A percentile compares a stretch with the other conserved stretches of the same genome.
phyloP scores from a whole-genome alignment of 1,140 invertebrate species.

The Trichogramma pretiosum region DNA sequence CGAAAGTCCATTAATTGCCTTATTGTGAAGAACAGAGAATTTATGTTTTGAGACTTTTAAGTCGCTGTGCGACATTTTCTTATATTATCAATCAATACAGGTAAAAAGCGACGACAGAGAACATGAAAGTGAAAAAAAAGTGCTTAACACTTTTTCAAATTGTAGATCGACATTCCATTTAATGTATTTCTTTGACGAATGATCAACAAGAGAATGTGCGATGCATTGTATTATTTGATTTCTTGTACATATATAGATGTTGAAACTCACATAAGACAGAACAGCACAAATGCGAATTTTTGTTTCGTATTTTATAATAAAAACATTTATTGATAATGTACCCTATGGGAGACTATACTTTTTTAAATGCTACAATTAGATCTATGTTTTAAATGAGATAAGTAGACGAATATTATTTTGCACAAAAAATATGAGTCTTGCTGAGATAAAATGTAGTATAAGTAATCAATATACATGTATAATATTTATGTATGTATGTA shows the following conservation, averaged over 20 bases:
- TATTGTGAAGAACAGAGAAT: slow-evolving; percentile 16
- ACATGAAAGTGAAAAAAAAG: not conserved
- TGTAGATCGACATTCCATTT: slow-evolving; percentile 19
- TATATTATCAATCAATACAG: too few species aligned
- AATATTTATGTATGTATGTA: slow-evolving; percentile 32
- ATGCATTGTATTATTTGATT: slow-evolving; percentile 15
- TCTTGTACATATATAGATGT: slow-evolving; percentile 16
- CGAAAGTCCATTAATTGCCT: slow-evolving; percentile 20
- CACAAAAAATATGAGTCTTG: slow-evolving; percentile 24
- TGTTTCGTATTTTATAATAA: slow-evolving; percentile 15
- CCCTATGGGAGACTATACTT: slow-evolving; percentile 18
- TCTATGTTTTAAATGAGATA: slow-evolving; percentile 11
- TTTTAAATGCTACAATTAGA: slow-evolving; percentile 17
- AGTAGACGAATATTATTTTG: slow-evolving; percentile 20
- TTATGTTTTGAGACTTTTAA: slow-evolving; percentile 18
- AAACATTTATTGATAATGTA: slow-evolving; percentile 18
- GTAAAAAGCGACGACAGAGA: too few species aligned
- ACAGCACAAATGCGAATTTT: slow-evolving; percentile 19
- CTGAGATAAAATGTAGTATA: slow-evolving; percentile 14
- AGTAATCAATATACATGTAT: slow-evolving; percentile 24
- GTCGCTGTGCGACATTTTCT: slow-evolving; percentile 17
- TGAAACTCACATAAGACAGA: slow-evolving; percentile 17
- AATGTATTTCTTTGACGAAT: slow-evolving; percentile 17
- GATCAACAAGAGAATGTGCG: slow-evolving; percentile 10
- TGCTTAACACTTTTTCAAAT: too few species aligned